A percentile compares a stretch with the other conserved stretches of the same genome.
Evolutionary conservation across 2,113 vertebrate species (phyloP).

Genomic region (Vireo altiloquus): DNA sequence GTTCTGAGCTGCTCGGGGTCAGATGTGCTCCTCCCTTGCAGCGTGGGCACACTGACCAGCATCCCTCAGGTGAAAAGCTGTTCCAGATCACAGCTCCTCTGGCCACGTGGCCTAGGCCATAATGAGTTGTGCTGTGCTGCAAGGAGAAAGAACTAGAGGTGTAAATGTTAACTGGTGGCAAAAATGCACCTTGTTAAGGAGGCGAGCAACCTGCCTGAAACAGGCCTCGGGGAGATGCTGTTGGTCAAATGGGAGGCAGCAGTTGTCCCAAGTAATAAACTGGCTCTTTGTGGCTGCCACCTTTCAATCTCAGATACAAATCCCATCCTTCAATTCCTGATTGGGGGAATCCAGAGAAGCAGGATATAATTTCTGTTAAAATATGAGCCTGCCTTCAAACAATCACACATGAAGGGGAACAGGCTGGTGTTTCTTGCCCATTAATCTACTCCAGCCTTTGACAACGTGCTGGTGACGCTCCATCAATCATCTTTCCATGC

Average conservation of each 20-base stretch:
- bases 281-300: neutral
- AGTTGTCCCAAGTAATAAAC: constrained; percentile 4
- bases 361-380: constrained; percentile 33
- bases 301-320: constrained; percentile 21
- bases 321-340: constrained; percentile 42
- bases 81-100: neutral
- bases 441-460: constrained; percentile 63
- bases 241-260: neutral
- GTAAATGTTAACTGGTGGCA: neutral
- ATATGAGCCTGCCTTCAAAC: constrained; percentile 48
- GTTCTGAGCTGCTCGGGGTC: neutral
- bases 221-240: neutral
- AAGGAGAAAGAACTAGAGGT: neutral
- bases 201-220: neutral
- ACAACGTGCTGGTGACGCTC: constrained; percentile 2
- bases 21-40: neutral
- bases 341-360: constrained; percentile 27
- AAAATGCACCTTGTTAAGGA: neutral
- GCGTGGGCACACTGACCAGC: neutral
- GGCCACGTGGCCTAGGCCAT: neutral
- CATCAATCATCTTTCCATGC: constrained; percentile 39
- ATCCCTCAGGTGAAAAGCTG: neutral
- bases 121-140: neutral
- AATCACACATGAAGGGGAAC: constrained; percentile 27
- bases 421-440: constrained; percentile 42